A percentile compares a stretch with the other conserved stretches of the same genome.
Conservation (phyloP, 2,888 invertebrate species). For the Dynastes grantii region DNA sequence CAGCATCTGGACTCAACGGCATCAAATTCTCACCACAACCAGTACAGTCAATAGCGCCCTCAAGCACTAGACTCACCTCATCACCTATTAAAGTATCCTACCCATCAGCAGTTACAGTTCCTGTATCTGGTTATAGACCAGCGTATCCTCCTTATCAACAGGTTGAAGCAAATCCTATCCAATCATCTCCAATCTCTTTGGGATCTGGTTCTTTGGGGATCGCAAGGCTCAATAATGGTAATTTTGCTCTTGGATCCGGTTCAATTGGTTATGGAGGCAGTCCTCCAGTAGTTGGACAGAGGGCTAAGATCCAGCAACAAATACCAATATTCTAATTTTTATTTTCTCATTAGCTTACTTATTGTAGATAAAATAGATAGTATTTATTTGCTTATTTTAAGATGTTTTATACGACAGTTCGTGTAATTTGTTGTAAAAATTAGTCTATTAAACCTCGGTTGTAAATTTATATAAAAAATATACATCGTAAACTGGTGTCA, state of each 20-base stretch:
- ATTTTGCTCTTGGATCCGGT: slow-evolving; percentile 67
- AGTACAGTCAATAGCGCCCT: slow-evolving; percentile 2
- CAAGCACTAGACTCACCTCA: slow-evolving; percentile 13
- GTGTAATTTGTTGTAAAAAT: slow-evolving; percentile 24
- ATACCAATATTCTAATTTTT: slow-evolving; percentile 19
- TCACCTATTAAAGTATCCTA: slow-evolving; percentile 5
- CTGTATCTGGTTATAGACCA: slow-evolving; percentile 26
- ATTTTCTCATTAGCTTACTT: not conserved
- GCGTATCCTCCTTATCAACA: slow-evolving; percentile 36
- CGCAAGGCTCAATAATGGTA: slow-evolving; percentile 65
- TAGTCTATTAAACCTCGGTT: slow-evolving; percentile 35
- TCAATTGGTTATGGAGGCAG: slow-evolving; percentile 64
- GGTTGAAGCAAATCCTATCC: not conserved
- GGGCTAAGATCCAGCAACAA: slow-evolving; percentile 27
- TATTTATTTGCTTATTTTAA: slow-evolving; percentile 34
- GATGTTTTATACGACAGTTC: not conserved
- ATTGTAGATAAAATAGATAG: too few relatives aligned
- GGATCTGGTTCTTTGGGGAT: slow-evolving; percentile 68
- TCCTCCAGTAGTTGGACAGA: slow-evolving; percentile 24
- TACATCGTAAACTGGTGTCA: too few relatives aligned
- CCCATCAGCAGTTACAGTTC: slow-evolving; percentile 22
- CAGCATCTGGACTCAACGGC: not conserved
- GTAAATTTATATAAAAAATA: slow-evolving; percentile 43
- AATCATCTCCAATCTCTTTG: slow-evolving; percentile 64
- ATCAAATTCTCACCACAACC: slow-evolving; percentile 40